A percentile compares a stretch with the other conserved stretches of the same genome.
phyloP scores from a whole-genome alignment of 2,113 vertebrate genomes.

The Megaceryle maxima region DNA sequence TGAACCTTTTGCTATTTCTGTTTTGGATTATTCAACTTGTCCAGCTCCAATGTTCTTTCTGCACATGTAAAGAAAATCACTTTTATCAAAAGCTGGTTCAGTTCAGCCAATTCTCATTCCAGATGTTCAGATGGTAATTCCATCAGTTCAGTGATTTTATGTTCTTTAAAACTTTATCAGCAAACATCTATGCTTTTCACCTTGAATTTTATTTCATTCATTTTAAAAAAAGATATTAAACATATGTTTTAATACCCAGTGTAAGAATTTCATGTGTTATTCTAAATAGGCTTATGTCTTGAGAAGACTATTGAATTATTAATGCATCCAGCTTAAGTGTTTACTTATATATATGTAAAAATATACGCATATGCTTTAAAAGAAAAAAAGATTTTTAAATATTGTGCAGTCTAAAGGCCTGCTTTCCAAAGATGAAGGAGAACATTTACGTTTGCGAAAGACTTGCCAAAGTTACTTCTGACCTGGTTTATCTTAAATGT shows the following conservation, averaged over 20 bases:
- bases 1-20: conserved; percentile 8
- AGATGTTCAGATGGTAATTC: conserved; percentile 32
- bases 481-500: background rate
- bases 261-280: background rate
- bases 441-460: background rate
- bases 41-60: conserved; percentile 27
- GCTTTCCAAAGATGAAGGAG: background rate
- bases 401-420: background rate
- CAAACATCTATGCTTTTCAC: background rate
- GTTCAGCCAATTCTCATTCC: conserved; percentile 22
- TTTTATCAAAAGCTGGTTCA: conserved; percentile 31
- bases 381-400: background rate
- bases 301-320: background rate
- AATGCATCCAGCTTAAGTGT: background rate
- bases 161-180: background rate
- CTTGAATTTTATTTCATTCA: background rate
- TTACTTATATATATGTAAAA: background rate
- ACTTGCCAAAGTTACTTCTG: background rate
- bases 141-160: background rate
- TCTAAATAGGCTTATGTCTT: background rate
- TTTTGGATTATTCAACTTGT: conserved; percentile 20
- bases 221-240: background rate
- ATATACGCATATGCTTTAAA: background rate
- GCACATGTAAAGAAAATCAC: conserved; percentile 1
- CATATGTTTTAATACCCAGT: background rate